Percentiles rank a stretch among this genome's conserved stretches.
These are phyloP conservation scores for Nasonia longicornis DNA, from an alignment of 1,140 invertebrate genomes.

Conservation along the genomic window DNA sequence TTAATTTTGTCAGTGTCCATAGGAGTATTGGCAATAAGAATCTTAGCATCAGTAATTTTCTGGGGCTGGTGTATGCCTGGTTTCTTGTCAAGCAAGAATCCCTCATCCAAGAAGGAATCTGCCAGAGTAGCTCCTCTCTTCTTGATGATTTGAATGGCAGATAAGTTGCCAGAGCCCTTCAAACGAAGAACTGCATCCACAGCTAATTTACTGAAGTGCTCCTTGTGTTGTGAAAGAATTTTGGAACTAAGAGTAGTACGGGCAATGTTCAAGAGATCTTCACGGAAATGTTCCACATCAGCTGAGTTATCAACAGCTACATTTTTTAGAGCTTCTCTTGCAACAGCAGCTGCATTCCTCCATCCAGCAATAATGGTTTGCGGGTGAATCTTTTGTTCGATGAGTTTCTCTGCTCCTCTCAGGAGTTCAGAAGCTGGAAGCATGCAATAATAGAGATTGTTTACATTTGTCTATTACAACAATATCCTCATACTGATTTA, in stretches of 20 bases:
- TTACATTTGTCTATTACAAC: slow-evolving; percentile 9
- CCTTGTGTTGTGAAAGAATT: slow-evolving; percentile 97
- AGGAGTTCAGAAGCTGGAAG: slow-evolving; percentile 89
- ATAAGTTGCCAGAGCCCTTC: slow-evolving; percentile 94
- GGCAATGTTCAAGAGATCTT: slow-evolving; percentile 97
- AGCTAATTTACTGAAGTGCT: slow-evolving; percentile 94
- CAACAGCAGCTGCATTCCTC: slow-evolving; percentile 87
- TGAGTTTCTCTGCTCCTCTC: slow-evolving; percentile 93
- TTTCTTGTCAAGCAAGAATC: slow-evolving; percentile 98
- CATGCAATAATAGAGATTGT: slow-evolving; percentile 11
- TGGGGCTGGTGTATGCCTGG: slow-evolving; percentile 91
- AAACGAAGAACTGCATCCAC: slow-evolving; percentile 95
- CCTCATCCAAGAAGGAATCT: slow-evolving; percentile 98
- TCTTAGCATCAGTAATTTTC: slow-evolving; percentile 82
- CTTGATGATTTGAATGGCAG: slow-evolving; percentile 98
- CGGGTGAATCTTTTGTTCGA: slow-evolving; percentile 96
- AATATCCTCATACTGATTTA: slow-evolving; percentile 20
- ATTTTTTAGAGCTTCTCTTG: slow-evolving; percentile 83
- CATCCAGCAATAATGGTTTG: slow-evolving; percentile 98
- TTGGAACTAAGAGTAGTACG: slow-evolving; percentile 98
- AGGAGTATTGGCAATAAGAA: slow-evolving; percentile 99
- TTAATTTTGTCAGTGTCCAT: slow-evolving; percentile 99
- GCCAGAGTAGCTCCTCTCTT: slow-evolving; percentile 91
- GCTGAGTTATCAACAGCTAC: slow-evolving; percentile 86
- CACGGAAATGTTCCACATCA: slow-evolving; percentile 82